Evolutionary conservation across 2,797 vertebrate genomes (phyloP), one percentile per base, ranked within the genome.

Genomic region (Strix occidentalis): DNA sequence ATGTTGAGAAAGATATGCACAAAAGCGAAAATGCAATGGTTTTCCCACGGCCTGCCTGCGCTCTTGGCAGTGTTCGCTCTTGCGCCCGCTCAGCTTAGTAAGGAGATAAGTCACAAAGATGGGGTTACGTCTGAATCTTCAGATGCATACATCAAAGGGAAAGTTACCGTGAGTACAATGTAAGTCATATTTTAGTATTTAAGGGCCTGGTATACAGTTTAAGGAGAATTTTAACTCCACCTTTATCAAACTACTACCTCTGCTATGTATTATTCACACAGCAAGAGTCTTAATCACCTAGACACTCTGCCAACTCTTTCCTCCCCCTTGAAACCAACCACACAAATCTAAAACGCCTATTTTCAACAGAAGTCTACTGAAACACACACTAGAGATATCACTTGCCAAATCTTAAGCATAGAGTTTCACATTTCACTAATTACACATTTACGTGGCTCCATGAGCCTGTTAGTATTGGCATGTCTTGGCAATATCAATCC

Each of bases 181-280:
- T 24, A 87, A 90, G 61, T 65, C 33, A 64, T 53, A 61, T 58
- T 83, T 61, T 35, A 93, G 46, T 61, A 90, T 91, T 83, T 78
- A 89, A 85, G 61, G 74, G 50, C 25, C 33, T 26, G 33, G 15
- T 29, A 35, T 14, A 76, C 8, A 93, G 26, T 58, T 78, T 80
- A 82, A 90, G 71, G 48, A 90, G 74, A 92, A 68, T 74, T 58
- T 91, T 68, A 92, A 65, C 71, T 75, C 75, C 78, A 92, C 71
- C 64, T 95, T 80, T 81, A 87, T 85, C 69, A 77, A 81, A 77
- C 66, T 70, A 78, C 75, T 74, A 91, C 50, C 75, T 89, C 66
- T 83, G 81, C 65, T 89, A 74, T 4, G 6, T 35, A 61, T 75
- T 84, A 90, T 46, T 86, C 87, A 68, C 45, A 57, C 24, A 64